Evolutionary conservation across 2,113 vertebrate species (phyloP), one percentile per base, ranked within the genome.

Genomic region (Natator depressus): DNA sequence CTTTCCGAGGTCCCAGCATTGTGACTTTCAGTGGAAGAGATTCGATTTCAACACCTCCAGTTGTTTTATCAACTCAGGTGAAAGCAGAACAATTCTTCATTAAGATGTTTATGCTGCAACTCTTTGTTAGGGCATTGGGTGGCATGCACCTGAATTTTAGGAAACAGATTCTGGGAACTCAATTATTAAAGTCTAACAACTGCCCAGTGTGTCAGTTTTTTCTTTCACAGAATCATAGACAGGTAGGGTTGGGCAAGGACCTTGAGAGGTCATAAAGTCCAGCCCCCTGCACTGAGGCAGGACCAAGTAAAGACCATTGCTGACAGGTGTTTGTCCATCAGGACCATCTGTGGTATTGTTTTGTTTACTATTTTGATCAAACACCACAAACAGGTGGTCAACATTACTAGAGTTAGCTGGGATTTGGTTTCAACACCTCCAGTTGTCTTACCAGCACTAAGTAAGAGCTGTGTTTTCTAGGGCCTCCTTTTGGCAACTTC

Each of bases 11-110:
- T 53, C 55, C 14, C 62, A 80, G 2, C 72, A 80, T 50, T 98
- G 98, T 95, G 95, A 97, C 47, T 93, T 98, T 20, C 98, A 97
- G 35, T 99, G 98, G 98, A 94, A 92, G 35, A 98, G 80, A 20
- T 93, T 98, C 38, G 97, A 91, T 51, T 54, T 95, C 55, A 94
- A 96, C 25, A 53, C 19, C 69, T 98, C 98, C 46, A 94, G 89
- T 49, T 96, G 96, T 55, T 22, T 97, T 75, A 97, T 99, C 51
- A 89, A 17, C 57, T 98, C 98, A 91, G 98, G 98, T 99, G 88
- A 98, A 94, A 92, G 51, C 24, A 3, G 1, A 72, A 54, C 3
- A 55, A 5, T 7, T 84, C 7, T 80, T 88, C 22, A 19, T 47
- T 5, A n/a, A 57, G 20, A 38, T 80, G 2, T 69, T 55, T 81